Base-by-base conservation (phyloP, 2,797 vertebrate species). In the Eremophila alpestris region DNA sequence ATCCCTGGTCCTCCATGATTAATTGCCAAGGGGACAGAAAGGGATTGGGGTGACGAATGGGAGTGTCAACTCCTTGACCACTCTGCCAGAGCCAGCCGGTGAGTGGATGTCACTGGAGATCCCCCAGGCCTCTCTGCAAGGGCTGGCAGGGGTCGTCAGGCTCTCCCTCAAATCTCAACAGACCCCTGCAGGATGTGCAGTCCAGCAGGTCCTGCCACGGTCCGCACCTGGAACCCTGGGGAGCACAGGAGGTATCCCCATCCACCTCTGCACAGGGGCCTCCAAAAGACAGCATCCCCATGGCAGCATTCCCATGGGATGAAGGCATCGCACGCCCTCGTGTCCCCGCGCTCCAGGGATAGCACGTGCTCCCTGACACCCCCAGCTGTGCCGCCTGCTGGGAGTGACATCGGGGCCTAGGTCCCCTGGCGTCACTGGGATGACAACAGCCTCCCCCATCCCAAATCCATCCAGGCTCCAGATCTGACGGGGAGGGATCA, bases 61-160 rank as follows among this genome's bases (percentile, higher is more conserved):
- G 20, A 55, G n/a, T 12, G 4, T 20, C 20, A 55, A 46, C 17
- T 49, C 68, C 78, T 40, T 6, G 6, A 36, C 48, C 49, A 16
- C 23, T 24, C 49, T 2, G 3, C 36, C 54, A 36, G 48, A n/a
- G 59, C 41, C 23, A 7, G 16, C 6, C 0, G 1, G 46, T 1
- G 12, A 64, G 2, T 2, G 2, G 16, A 34, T 13, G 32, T 17
- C 56, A 58, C 5, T 4, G 15, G 15, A 34, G 76, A 76, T 32
- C 6, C 23, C 32, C 30, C 22, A 63, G 51, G 23, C 21, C 30
- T 40, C 34, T 9, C 19, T 2, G 19, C 73, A 59, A 38, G 32
- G 21, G 40, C 51, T 59, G 49, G 19, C 11, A 21, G 34, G 36
- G 20, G 52, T 26, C 58, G 41, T 5, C 5, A 19, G 40, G 22